These are phyloP conservation scores for Epinephelus awoara DNA, from an alignment of 2,797 vertebrate species.

Conservation along the genomic window DNA sequence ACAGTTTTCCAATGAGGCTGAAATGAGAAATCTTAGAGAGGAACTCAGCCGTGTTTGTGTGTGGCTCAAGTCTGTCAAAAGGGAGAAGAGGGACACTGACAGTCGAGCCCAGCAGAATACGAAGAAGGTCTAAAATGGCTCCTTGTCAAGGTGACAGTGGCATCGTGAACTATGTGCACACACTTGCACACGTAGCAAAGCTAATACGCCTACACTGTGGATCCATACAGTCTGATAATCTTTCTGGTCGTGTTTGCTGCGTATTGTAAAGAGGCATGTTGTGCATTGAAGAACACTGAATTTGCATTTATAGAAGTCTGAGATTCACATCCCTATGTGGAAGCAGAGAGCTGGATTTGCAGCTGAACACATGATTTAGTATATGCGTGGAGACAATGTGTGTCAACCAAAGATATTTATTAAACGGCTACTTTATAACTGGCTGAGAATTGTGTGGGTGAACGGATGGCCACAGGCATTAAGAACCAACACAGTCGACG, in stretches of 20 bases:
- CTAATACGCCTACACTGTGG: background rate
- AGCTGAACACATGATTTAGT: constrained; percentile 36
- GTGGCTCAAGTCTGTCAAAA: constrained; percentile 34
- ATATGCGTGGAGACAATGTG: constrained; percentile 53
- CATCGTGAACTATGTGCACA: background rate
- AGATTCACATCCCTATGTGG: constrained; percentile 8
- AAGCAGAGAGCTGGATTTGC: constrained; percentile 6
- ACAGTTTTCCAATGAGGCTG: constrained; percentile 72
- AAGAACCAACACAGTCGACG: constrained; percentile 64
- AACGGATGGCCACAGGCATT: constrained; percentile 66
- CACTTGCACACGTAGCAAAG: background rate
- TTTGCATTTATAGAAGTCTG: constrained; percentile 33
- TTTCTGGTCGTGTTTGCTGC: constrained; percentile 1
- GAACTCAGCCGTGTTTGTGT: constrained; percentile 28
- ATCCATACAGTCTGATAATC: constrained; percentile 12
- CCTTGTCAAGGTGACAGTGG: constrained; percentile 29
- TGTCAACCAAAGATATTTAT: constrained; percentile 71
- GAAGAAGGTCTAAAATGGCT: constrained; percentile 45
- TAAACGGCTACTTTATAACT: constrained; percentile 71
- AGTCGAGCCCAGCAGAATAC: constrained; percentile 43
- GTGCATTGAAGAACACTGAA: constrained; percentile 27
- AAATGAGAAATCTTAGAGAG: constrained; percentile 47
- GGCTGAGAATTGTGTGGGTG: constrained; percentile 68
- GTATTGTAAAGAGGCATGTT: constrained; percentile 1
- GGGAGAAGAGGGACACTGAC: constrained; percentile 54